phyloP scores from a whole-genome alignment of 2,113 vertebrate species.

The Telmatochromis brachygnathus region DNA sequence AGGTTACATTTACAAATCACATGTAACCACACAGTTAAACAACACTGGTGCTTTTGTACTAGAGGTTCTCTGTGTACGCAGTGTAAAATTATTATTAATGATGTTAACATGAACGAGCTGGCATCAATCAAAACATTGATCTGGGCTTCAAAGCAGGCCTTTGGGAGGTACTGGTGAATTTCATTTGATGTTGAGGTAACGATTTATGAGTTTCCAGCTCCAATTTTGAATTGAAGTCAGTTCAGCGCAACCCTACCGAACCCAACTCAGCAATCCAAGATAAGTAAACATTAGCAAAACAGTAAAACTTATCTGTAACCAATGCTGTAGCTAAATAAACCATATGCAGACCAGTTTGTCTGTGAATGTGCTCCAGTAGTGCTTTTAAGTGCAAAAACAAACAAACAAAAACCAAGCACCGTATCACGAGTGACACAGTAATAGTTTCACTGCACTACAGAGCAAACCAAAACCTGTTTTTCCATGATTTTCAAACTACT shows the following conservation, averaged over 20 bases:
- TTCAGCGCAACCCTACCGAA: neutral
- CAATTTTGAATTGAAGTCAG: neutral
- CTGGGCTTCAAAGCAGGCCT: neutral
- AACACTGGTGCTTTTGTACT: neutral
- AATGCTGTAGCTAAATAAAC: neutral
- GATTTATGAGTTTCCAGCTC: neutral
- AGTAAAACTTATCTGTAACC: neutral
- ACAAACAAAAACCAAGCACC: neutral
- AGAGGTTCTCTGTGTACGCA: neutral
- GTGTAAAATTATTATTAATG: neutral
- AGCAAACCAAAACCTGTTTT: neutral
- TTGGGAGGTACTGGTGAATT: neutral
- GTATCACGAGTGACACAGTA: neutral
- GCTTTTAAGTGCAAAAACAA: neutral
- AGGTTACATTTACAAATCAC: neutral
- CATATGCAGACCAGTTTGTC: neutral
- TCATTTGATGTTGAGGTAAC: neutral
- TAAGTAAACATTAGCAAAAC: neutral
- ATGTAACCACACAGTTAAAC: neutral
- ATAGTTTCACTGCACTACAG: neutral
- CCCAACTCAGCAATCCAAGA: neutral
- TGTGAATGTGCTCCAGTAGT: neutral
- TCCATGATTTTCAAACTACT: neutral
- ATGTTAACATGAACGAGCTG: neutral
- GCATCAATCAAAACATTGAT: neutral